Percentiles rank a stretch among this genome's conserved stretches.
Conservation (phyloP, 35 echinoderm and acorn worm species). For the Apostichopus parvimensis region DNA sequence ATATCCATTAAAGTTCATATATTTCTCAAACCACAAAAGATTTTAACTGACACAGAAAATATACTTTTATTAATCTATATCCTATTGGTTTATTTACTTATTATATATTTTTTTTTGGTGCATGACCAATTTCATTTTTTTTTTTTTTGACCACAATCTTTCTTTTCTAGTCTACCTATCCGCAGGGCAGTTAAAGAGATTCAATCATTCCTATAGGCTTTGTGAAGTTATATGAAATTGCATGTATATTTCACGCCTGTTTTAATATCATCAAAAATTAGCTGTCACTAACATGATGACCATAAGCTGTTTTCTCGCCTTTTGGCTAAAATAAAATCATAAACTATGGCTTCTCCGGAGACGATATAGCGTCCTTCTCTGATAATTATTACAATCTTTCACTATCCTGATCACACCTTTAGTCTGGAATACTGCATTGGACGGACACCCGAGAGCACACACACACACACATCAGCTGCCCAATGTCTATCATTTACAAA, state of each 20-base stretch:
- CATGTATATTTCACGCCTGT: conserved; percentile 17
- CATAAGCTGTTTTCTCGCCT: conserved; percentile 43
- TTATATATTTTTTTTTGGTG: no score
- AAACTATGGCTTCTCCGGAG: neutral
- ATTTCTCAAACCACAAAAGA: no score
- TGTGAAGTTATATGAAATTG: neutral
- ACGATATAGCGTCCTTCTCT: neutral
- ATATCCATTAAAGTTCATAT: no score
- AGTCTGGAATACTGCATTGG: neutral
- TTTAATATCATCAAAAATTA: conserved; percentile 20
- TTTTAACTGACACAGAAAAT: no score
- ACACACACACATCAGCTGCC: conserved; percentile 1
- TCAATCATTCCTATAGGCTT: no score
- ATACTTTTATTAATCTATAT: no score
- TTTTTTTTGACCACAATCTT: no score
- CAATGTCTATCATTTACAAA: neutral
- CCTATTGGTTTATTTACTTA: no score
- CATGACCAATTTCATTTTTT: no score
- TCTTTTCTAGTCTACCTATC: no score
- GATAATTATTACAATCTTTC: conserved; percentile 42
- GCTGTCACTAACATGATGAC: conserved; percentile 34
- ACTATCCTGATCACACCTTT: conserved; percentile 22
- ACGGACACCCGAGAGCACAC: conserved; percentile 31
- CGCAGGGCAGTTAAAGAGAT: no score
- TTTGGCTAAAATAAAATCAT: conserved; percentile 5